Evolutionary conservation across 1,140 invertebrate species (phyloP), one percentile per base, ranked within the genome.

Genomic region (Dreissena polymorpha): DNA sequence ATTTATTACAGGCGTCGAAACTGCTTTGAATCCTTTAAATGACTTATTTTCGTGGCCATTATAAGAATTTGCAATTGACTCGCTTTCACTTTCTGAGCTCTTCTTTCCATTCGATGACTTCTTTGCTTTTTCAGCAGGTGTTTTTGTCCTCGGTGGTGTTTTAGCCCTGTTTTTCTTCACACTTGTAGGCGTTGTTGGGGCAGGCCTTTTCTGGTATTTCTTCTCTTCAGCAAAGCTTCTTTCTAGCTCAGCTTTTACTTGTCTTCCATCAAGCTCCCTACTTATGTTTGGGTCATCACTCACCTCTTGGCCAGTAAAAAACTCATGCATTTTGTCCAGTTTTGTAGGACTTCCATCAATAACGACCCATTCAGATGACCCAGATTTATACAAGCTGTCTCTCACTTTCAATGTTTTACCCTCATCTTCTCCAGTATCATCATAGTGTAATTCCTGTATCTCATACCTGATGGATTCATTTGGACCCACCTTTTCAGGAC

Each of bases 41-140:
- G 21, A 10, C 29, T 76, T 76, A 7, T 18, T 39, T 64, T 82
- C 79, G 67, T 18, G 50, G 53, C 74, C 79, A 74, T 63, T 74
- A 64, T 72, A 50, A 53, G 79, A 82, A 72, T 69, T 82, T 63
- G 27, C 0, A 21, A 64, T 39, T 25, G 79, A 68, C n/a, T 83
- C 73, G 76, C 76, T 83, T 69, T 76, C 67, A 64, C 74, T 77
- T 16, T 75, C 72, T 69, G 81, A 83, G 68, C 73, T 77, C 75
- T 65, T 67, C 39, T 29, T 79, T 71, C 68, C 39, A 21, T 27
- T 16, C 27, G 50, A 69, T 79, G 50, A 14, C 16, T 60, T 79
- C 69, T 80, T 80, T 0, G 10, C 16, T 55, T 29, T 39, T 51
- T 67, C 57, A 49, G 14, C 55, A 64, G 21, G 13, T 70, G 7